Evolutionary conservation across 2,113 vertebrate genomes (phyloP).

Genomic region (Hypomesus transpacificus): DNA sequence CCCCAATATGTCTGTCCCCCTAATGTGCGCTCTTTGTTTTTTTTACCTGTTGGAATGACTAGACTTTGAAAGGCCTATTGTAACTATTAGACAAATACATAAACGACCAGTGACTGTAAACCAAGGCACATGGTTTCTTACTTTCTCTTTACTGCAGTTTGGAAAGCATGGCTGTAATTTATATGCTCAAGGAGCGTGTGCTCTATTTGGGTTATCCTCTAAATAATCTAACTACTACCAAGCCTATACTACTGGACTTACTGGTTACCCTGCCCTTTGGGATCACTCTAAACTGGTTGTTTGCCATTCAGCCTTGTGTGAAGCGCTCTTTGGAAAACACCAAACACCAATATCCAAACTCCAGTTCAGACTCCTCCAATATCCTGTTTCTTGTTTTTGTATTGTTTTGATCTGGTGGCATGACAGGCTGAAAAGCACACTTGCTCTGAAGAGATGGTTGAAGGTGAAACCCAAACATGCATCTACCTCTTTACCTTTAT

Average conservation of each 20-base stretch:
- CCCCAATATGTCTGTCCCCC: too few species aligned
- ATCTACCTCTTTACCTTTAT: too few species aligned
- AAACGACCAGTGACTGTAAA: too few species aligned
- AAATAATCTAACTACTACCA: constrained; percentile 21
- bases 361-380: too few species aligned
- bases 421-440: too few species aligned
- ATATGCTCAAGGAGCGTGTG: constrained; percentile 34
- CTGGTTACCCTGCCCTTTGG: constrained; percentile 51
- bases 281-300: background rate
- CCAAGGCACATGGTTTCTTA: too few species aligned
- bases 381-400: too few species aligned
- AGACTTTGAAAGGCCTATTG: constrained; percentile 28
- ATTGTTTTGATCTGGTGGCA: too few species aligned
- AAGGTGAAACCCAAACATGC: too few species aligned
- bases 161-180: constrained; percentile 24
- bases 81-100: too few species aligned
- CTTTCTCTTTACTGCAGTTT: too few species aligned
- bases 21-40: background rate
- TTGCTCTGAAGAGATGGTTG: too few species aligned
- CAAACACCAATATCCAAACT: background rate
- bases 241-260: constrained; percentile 52
- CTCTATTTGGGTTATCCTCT: constrained; percentile 26
- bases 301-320: background rate
- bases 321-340: background rate
- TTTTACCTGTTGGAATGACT: background rate